Evolutionary conservation across 1,140 invertebrate genomes (phyloP), one percentile per base, ranked within the genome.

Genomic region (Charaxes varanes): DNA sequence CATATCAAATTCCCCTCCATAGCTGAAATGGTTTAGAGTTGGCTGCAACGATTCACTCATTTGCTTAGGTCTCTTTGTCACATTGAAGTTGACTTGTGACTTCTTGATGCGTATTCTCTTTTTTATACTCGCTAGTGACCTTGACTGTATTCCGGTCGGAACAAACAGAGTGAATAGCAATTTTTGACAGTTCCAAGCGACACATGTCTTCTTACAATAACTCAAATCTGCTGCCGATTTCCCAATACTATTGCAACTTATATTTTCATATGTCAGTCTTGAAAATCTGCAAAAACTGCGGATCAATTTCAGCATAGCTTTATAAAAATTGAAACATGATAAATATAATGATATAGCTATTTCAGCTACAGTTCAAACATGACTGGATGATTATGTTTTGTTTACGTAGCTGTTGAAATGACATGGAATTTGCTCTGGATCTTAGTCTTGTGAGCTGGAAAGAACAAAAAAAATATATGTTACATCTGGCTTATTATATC

Each of bases 241-340:
- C 35, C 66, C 64, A 66, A 68, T 48, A 59, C 43, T 48, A 40
- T 53, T 64, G 44, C 42, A 48, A 51, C 53, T 50, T 46, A 74
- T 43, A 50, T 57, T 62, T 26, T 77, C 62, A 72, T 47, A 74
- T 64, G 67, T 62, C 38, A 74, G 41, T 48, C 42, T 65, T 42
- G 73, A 59, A 53, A 63, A 79, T 81, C 70, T 81, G 74, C 50
- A 77, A 79, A 77, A 77, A 69, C 66, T 77, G 46, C 76, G 54
- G 44, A 62, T 71, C 64, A 81, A 60, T 69, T 81, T 77, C 72
- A 77, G 65, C 77, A 81, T 81, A 77, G 64, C 63, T 74, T 64
- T 63, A 62, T 40, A 51, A 55, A 53, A 53, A 57, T 53, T 53
- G 59, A 51, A 53, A 51, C 69, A 77, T 77, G 48, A 44, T 63